These are phyloP conservation scores for Cephalopachus bancanus DNA, from an alignment of 2,797 vertebrate species.

Conservation along the genomic window DNA sequence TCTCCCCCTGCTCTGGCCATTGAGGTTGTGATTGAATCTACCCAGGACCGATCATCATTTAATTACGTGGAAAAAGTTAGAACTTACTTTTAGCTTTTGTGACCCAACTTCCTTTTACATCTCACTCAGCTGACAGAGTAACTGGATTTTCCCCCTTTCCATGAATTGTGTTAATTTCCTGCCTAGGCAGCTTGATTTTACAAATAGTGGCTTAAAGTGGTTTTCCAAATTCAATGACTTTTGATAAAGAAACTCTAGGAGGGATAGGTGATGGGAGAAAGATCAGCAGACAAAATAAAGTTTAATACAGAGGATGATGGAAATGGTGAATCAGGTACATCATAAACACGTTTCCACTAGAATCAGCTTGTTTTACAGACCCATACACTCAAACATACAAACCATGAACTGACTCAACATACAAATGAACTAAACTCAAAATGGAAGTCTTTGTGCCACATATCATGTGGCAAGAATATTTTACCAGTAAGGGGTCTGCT, in stretches of 20 bases:
- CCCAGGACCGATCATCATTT: not conserved
- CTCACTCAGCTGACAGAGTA: slow-evolving; percentile 60
- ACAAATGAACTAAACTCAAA: not conserved
- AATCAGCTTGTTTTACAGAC: not conserved
- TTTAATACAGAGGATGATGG: not conserved
- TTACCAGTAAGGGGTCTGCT: not conserved
- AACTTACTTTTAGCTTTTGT: slow-evolving; percentile 34
- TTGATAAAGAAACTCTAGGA: not conserved
- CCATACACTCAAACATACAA: not conserved
- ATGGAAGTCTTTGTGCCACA: not conserved
- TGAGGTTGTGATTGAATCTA: not conserved
- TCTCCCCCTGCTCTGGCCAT: not conserved
- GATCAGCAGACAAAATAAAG: not conserved
- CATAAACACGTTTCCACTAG: not conserved
- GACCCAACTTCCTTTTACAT: slow-evolving; percentile 61
- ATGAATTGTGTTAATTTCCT: slow-evolving; percentile 75
- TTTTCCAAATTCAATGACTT: slow-evolving; percentile 42
- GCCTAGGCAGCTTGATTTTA: slow-evolving; percentile 10
- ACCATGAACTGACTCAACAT: not conserved
- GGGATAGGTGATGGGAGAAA: not conserved
- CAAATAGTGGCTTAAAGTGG: slow-evolving; percentile 19
- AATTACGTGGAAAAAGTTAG: slow-evolving; percentile 67
- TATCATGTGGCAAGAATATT: not conserved
- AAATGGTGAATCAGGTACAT: not conserved
- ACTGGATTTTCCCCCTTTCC: slow-evolving; percentile 31